Evolutionary conservation across 2,113 vertebrate species (phyloP).

Genomic region (Apteryx mantelli): DNA sequence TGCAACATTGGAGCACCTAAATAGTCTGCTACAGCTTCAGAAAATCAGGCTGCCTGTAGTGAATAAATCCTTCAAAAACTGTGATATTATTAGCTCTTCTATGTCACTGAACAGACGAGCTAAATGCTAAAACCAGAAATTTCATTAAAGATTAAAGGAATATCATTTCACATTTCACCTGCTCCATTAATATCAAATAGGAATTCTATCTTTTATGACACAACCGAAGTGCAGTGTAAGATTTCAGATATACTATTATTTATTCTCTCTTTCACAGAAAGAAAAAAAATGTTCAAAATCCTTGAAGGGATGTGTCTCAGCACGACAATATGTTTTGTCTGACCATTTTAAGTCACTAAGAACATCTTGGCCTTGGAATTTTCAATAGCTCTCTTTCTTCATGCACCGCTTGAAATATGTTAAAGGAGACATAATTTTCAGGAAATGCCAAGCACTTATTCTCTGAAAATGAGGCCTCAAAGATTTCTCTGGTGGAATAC

Average conservation of each 20-base stretch:
- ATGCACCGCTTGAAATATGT: conserved; percentile 46
- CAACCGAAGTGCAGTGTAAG: conserved; percentile 54
- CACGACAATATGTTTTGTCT: conserved; percentile 11
- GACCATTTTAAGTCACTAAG: conserved; percentile 16
- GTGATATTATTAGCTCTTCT: conserved; percentile 68
- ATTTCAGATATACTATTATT: conserved; percentile 46
- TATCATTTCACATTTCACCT: conserved; percentile 74
- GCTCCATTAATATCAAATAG: conserved; percentile 69
- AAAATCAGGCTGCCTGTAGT: conserved; percentile 46
- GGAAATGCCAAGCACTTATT: conserved; percentile 26
- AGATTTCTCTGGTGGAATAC: conserved; percentile 1
- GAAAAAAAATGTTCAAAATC: conserved; percentile 27
- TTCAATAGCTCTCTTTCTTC: conserved; percentile 29
- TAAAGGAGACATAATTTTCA: conserved; percentile 43
- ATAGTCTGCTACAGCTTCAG: conserved; percentile 31
- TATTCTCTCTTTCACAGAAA: conserved; percentile 17
- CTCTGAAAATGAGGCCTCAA: not conserved
- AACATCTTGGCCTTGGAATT: conserved; percentile 20
- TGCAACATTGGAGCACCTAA: conserved; percentile 45
- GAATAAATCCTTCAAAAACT: conserved; percentile 58
- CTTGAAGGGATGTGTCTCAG: conserved; percentile 8
- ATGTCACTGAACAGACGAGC: conserved; percentile 53
- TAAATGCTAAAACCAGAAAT: conserved; percentile 71
- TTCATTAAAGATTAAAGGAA: conserved; percentile 76
- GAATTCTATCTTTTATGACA: conserved; percentile 45